A percentile compares a stretch with the other conserved stretches of the same genome.
phyloP scores from a whole-genome alignment of 2,888 invertebrate genomes.

The Hydriomena furcata region DNA sequence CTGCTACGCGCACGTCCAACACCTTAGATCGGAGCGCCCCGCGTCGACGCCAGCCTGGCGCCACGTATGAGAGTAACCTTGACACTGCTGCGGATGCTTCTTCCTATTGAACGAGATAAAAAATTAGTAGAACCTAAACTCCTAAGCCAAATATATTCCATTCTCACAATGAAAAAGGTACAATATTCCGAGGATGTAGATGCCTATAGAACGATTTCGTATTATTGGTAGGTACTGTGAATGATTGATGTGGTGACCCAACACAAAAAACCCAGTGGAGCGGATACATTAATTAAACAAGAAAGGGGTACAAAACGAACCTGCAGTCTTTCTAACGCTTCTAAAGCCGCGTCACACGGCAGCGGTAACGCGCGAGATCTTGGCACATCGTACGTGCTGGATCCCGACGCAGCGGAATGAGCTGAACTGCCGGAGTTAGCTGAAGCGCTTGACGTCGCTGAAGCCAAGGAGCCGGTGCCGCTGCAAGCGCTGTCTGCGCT shows the following conservation, averaged over 20 bases:
- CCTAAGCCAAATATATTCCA: no score
- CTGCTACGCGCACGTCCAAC: slow-evolving; percentile 92
- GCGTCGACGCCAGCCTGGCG: slow-evolving; percentile 91
- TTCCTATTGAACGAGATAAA: slow-evolving; percentile 50
- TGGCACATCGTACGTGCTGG: slow-evolving; percentile 79
- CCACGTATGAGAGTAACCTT: slow-evolving; percentile 87
- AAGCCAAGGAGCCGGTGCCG: slow-evolving; percentile 76
- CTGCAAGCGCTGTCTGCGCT: slow-evolving; percentile 84
- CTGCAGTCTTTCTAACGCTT: slow-evolving; percentile 77
- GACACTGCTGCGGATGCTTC: slow-evolving; percentile 93
- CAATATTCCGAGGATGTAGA: no score
- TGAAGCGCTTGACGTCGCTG: slow-evolving; percentile 77
- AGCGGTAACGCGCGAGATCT: slow-evolving; percentile 72
- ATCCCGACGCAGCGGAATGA: slow-evolving; percentile 70
- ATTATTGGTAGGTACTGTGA: no score
- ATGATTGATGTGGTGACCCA: no score
- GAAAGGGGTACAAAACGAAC: slow-evolving; percentile 78
- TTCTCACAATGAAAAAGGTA: no score
- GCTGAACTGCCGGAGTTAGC: slow-evolving; percentile 77
- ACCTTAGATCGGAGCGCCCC: slow-evolving; percentile 90
- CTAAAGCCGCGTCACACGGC: slow-evolving; percentile 78
- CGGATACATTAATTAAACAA: not conserved
- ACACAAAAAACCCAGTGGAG: no score
- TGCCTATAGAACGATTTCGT: no score
- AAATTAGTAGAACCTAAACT: no score